Evolutionary conservation across 2,797 vertebrate genomes (phyloP).

Genomic region (Anniella stebbinsi): DNA sequence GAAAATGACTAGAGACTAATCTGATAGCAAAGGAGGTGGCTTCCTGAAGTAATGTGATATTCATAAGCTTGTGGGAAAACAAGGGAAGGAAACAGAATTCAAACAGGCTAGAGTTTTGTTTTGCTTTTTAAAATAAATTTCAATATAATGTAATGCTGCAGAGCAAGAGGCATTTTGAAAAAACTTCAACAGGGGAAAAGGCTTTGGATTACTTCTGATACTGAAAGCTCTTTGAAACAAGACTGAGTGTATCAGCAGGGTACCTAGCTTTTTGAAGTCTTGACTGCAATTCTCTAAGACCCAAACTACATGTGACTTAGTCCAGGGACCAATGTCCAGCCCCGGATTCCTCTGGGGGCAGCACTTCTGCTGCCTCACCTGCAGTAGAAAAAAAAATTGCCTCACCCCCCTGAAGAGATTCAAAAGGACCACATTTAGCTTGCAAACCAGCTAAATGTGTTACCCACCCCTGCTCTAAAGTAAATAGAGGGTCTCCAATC

Average conservation of each 20-base stretch:
- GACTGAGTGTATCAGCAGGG: background rate
- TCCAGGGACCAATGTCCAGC: too few species aligned
- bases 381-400: too few species aligned
- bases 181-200: too few species aligned
- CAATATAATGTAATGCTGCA: background rate
- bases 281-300: background rate
- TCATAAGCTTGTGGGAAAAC: slow-evolving; percentile 57
- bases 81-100: slow-evolving; percentile 35
- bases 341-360: too few species aligned
- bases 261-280: background rate
- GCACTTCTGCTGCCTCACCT: too few species aligned
- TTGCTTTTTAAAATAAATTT: slow-evolving; percentile 42
- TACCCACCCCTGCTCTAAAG: too few species aligned
- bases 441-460: too few species aligned
- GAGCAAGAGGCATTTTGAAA: slow-evolving; percentile 1
- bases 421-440: too few species aligned
- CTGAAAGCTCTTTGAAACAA: fast-evolving
- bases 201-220: background rate
- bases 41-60: slow-evolving; percentile 64
- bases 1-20: slow-evolving; percentile 70
- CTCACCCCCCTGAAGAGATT: too few species aligned
- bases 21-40: slow-evolving; percentile 66
- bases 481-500: too few species aligned
- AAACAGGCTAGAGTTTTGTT: slow-evolving; percentile 40
- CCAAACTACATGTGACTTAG: background rate